These are phyloP conservation scores for Tanytarsus gracilentus DNA, from an alignment of 2,888 invertebrate species.

Conservation along the genomic window DNA sequence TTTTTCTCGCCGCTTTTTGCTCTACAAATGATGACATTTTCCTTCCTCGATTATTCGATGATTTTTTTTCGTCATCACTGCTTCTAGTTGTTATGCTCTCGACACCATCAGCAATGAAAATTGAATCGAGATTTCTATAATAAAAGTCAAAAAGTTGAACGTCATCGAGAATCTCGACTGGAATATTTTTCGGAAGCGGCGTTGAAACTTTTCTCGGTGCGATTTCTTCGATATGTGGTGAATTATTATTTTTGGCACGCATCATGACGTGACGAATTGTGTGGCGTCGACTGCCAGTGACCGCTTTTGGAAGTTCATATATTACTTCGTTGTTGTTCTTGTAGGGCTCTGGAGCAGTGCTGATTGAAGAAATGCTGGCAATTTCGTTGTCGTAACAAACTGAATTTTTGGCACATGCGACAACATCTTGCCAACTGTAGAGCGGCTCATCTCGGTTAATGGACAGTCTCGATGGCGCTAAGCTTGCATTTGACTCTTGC, in stretches of 20 bases:
- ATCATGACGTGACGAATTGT: conserved; percentile 5
- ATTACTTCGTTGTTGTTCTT: background rate
- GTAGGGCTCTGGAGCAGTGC: background rate
- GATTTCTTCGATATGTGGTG: background rate
- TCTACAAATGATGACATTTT: no score
- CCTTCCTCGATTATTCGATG: no score
- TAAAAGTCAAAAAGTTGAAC: conserved; percentile 20
- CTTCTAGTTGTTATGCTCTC: no score
- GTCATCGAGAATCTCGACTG: conserved; percentile 22
- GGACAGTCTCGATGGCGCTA: background rate
- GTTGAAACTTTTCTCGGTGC: background rate
- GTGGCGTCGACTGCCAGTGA: background rate
- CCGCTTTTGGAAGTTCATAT: background rate
- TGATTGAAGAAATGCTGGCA: background rate
- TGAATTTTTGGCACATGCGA: background rate
- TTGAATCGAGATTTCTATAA: conserved; percentile 17
- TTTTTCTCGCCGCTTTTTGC: no score
- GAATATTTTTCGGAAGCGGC: conserved; percentile 17
- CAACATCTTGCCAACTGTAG: background rate
- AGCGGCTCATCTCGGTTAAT: background rate
- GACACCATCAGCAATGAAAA: background rate
- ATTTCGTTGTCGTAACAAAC: background rate
- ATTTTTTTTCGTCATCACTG: no score
- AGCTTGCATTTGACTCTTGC: background rate
- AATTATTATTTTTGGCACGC: conserved; percentile 13